phyloP scores from a whole-genome alignment of 2,113 vertebrate genomes.

The Albula glossodonta region DNA sequence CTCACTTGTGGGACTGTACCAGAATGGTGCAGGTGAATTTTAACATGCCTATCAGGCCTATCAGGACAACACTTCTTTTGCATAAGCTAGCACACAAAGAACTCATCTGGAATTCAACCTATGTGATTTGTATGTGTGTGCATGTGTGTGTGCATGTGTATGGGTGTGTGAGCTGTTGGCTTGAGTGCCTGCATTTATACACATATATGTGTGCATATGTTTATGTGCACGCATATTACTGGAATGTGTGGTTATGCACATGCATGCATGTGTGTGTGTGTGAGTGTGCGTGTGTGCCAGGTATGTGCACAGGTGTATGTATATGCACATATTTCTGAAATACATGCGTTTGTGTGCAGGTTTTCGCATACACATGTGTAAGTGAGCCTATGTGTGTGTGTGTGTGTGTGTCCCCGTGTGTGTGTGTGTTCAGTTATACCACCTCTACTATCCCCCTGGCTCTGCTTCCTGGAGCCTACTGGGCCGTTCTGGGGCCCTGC shows the following conservation, averaged over 20 bases:
- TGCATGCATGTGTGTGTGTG: slow-evolving; percentile 28
- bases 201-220: not conserved
- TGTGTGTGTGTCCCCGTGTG: slow-evolving; percentile 59
- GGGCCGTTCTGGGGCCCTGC: slow-evolving; percentile 15
- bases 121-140: not conserved
- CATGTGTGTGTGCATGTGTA: not conserved
- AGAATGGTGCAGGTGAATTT: slow-evolving; percentile 69
- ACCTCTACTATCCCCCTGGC: slow-evolving; percentile 8
- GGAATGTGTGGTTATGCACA: too few relatives aligned
- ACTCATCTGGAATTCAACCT: not conserved
- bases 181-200: too few relatives aligned
- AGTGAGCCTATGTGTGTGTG: not conserved
- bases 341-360: not conserved
- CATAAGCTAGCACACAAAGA: slow-evolving; percentile 70
- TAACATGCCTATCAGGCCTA: slow-evolving; percentile 71
- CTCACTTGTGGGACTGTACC: slow-evolving; percentile 71
- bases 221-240: not conserved
- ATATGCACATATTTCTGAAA: too few relatives aligned
- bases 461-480: not conserved
- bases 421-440: slow-evolving; percentile 2
- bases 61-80: slow-evolving; percentile 71
- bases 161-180: not conserved
- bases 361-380: not conserved
- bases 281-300: slow-evolving; percentile 37
- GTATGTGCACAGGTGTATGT: not conserved